Percentiles rank a stretch among this genome's conserved stretches.
Conservation (phyloP, 2,888 invertebrate genomes). For the Aproaerema taeniolella region DNA sequence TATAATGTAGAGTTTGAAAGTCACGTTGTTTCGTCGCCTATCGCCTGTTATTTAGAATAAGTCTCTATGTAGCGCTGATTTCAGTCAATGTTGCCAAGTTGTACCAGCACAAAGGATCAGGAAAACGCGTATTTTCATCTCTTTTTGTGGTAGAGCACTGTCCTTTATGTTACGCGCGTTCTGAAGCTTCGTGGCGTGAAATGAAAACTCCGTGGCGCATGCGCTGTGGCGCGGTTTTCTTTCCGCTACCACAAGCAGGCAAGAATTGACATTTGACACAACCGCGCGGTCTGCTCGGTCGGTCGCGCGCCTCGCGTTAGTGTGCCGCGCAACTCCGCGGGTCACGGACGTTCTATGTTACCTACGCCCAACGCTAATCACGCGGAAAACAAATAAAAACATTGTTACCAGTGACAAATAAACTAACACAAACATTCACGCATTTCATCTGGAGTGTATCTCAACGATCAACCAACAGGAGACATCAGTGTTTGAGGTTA, state of each 20-base stretch:
- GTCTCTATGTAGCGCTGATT: too few species aligned
- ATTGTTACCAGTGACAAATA: conserved; percentile 4
- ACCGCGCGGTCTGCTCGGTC: conserved; percentile 1
- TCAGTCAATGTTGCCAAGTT: too few species aligned
- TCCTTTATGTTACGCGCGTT: too few species aligned
- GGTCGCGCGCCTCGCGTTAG: background rate
- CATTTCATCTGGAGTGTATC: background rate
- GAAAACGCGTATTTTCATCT: too few species aligned
- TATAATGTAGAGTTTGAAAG: too few species aligned
- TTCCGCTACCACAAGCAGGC: background rate
- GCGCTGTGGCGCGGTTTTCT: too few species aligned
- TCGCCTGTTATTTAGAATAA: too few species aligned
- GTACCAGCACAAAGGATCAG: too few species aligned
- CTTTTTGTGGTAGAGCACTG: too few species aligned
- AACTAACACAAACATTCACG: conserved; percentile 6
- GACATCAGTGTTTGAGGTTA: conserved; percentile 9
- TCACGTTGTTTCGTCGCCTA: too few species aligned
- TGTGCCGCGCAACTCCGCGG: background rate
- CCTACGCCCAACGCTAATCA: background rate
- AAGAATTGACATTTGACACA: background rate
- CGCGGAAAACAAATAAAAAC: background rate
- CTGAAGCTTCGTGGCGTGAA: too few species aligned
- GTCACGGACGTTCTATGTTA: background rate
- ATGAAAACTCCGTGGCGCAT: background rate
- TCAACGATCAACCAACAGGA: background rate